A percentile compares a stretch with the other conserved stretches of the same genome.
Conservation (phyloP, 2,113 vertebrate genomes). For the Esox niger region DNA sequence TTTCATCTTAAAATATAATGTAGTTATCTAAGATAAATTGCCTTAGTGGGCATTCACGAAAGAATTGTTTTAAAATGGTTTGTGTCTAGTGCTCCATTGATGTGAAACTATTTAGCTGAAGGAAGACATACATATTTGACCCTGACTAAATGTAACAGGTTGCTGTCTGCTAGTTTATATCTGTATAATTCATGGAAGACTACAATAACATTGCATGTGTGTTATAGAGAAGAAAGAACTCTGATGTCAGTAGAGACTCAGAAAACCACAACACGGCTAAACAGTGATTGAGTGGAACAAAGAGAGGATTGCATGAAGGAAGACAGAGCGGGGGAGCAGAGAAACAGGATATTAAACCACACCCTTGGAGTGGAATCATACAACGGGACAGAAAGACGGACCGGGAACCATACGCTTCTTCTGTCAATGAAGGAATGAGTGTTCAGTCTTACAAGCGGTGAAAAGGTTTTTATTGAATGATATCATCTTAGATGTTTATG, state of each 20-base stretch:
- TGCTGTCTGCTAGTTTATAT: no score
- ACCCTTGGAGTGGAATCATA: conserved; percentile 49
- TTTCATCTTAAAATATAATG: background rate
- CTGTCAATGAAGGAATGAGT: background rate
- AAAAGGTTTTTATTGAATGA: no score
- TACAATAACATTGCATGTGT: no score
- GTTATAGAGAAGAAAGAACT: background rate
- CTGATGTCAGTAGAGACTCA: background rate
- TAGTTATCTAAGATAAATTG: background rate
- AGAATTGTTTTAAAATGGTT: background rate
- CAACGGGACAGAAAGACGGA: conserved; percentile 21
- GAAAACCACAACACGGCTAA: background rate
- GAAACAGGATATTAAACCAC: conserved; percentile 69
- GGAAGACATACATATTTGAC: no score
- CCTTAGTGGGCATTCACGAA: background rate
- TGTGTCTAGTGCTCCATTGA: no score
- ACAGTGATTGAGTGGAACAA: background rate
- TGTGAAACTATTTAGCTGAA: no score
- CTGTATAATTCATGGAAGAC: no score
- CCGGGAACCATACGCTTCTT: conserved; percentile 15
- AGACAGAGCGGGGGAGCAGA: conserved; percentile 9
- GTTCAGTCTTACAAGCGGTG: background rate
- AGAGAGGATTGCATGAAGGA: background rate
- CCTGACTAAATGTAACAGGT: no score
- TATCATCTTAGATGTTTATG: no score